Percentiles rank a stretch among this genome's conserved stretches.
Conservation (phyloP, 2,797 vertebrate species). For the Ciconia nigra region DNA sequence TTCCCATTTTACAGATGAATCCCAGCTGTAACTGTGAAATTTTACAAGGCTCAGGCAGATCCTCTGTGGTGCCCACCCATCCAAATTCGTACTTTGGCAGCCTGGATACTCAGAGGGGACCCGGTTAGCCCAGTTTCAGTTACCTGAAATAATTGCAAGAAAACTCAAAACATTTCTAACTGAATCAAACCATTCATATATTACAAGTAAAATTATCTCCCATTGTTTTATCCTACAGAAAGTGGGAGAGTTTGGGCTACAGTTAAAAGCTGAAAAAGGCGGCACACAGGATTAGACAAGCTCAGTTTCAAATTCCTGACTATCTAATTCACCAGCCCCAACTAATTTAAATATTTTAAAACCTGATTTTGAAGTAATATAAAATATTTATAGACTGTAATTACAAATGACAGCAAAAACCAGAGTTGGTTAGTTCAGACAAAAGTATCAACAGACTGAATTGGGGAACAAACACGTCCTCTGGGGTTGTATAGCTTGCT, state of each 20-base stretch:
- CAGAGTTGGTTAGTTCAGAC: conserved; percentile 36
- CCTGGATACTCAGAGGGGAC: not conserved
- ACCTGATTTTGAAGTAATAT: conserved; percentile 40
- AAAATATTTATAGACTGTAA: conserved; percentile 43
- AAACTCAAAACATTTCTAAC: not conserved
- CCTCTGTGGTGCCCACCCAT: not conserved
- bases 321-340: not conserved
- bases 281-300: conserved; percentile 13
- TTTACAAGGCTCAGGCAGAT: not conserved
- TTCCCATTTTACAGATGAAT: not conserved
- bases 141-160: not conserved
- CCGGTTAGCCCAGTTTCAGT: not conserved
- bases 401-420: conserved; percentile 19
- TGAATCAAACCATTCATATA: not conserved
- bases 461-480: not conserved
- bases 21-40: not conserved
- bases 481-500: not conserved
- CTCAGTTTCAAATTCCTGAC: not conserved
- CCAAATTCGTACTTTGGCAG: not conserved
- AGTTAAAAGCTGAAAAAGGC: not conserved
- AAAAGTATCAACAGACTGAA: conserved; percentile 32
- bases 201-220: not conserved
- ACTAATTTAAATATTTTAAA: conserved; percentile 59
- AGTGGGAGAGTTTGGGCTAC: not conserved
- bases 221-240: not conserved